Base-by-base conservation (phyloP, 1,140 invertebrate species). In the Drosophila pectinifera region DNA sequence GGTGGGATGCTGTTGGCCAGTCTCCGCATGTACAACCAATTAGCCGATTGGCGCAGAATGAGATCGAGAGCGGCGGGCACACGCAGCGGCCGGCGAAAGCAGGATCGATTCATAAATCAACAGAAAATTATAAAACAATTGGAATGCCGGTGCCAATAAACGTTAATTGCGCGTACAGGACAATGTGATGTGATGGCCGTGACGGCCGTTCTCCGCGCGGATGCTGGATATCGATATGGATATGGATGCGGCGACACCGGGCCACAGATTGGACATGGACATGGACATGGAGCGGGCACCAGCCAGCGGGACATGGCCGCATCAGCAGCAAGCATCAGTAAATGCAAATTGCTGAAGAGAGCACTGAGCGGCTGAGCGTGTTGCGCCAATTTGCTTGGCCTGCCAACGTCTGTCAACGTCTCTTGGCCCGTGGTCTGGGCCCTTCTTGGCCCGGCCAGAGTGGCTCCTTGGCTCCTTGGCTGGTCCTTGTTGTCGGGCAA, bases 381-480 rank as follows among this genome's bases (percentile, higher is more conserved):
- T 86, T 76, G 68, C 75, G 83, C 79, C 83, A 86, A 86, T 86
- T 86, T 86, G 83, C 83, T 86, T 74, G 67, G 72, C 59, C 83
- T 86, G 83, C 84, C 83, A 86, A 72, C 68, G 79, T 59, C 79
- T 86, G 79, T 89, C 83, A 88, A 79, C 58, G 79, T 76, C 72
- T 75, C n/a, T n/a, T n/a, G n/a, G n/a, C n/a, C 31, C 7, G 31
- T 20, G 28, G 39, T n/a, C 31, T 20, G 36, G 26, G 72, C 74
- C 45, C 72, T 65, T 76, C 56, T 70, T 78, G 56, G 62, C 42
- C 54, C 49, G 46, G 75, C 63, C 58, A 58, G 20, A 43, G 42
- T 73, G 39, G 70, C 51, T 46, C 6, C 45, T 36, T 53, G 58
- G 63, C 55, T 42, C 16, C 54, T 38, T 54, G 51, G 42, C 65